Conservation (phyloP, 2,888 invertebrate genomes). For the Blomia tropicalis region DNA sequence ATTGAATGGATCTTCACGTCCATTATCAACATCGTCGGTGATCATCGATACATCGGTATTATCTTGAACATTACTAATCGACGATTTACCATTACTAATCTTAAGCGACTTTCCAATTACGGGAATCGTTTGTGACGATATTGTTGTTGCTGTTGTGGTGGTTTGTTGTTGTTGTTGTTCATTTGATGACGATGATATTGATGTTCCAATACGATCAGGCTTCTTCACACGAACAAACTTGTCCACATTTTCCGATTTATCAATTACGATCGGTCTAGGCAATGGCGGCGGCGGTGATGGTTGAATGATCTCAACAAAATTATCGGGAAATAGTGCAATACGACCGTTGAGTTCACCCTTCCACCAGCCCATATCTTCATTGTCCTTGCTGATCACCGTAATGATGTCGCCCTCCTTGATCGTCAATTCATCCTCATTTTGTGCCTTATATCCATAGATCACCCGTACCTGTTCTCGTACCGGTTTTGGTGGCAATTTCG, state of each 20-base stretch:
- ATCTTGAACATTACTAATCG: neutral
- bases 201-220: conserved; percentile 29
- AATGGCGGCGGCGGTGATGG: conserved; percentile 16
- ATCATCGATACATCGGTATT: neutral
- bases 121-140: neutral
- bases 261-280: neutral
- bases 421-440: conserved; percentile 78
- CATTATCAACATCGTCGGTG: neutral
- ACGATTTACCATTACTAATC: neutral
- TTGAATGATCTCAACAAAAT: conserved; percentile 52
- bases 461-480: conserved; percentile 41
- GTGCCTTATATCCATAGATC: conserved; percentile 75
- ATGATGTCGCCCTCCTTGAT: conserved; percentile 73
- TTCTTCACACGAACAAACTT: conserved; percentile 21
- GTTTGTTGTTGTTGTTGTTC: neutral
- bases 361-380: conserved; percentile 98
- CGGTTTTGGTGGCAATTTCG: conserved; percentile 59
- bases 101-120: conserved; percentile 16
- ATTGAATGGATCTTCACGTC: neutral
- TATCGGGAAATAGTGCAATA: conserved; percentile 89
- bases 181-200: neutral
- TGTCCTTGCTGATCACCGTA: conserved; percentile 74
- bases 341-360: conserved; percentile 76
- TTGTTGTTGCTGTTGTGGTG: neutral
- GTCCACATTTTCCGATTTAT: too few relatives aligned